Conservation (phyloP, 2,797 vertebrate genomes). For the Smutsia temminckii region DNA sequence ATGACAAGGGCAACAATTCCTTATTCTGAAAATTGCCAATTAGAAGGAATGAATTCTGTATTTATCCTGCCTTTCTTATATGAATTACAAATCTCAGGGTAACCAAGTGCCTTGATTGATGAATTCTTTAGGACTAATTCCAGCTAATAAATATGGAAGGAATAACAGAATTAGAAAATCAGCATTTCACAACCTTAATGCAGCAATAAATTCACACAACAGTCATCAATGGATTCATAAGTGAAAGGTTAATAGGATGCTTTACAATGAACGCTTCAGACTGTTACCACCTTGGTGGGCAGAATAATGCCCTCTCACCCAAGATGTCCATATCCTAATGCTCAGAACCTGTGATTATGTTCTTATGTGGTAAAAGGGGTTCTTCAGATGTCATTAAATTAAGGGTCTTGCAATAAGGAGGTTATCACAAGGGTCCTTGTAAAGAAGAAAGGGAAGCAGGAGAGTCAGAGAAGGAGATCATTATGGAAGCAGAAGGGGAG, state of each 20-base stretch:
- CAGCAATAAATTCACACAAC: background rate
- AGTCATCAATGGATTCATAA: background rate
- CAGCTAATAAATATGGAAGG: background rate
- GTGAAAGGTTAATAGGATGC: background rate
- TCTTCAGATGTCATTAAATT: background rate
- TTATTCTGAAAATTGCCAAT: background rate
- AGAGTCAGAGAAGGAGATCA: background rate
- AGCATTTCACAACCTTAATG: slow-evolving; percentile 19
- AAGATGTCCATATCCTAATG: background rate
- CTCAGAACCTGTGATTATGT: background rate
- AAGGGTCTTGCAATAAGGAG: background rate
- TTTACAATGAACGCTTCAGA: background rate
- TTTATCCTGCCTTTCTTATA: background rate
- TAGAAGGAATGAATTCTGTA: background rate
- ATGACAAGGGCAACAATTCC: background rate
- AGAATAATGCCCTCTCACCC: background rate
- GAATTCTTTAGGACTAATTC: slow-evolving; percentile 25
- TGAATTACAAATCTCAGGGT: slow-evolving; percentile 24
- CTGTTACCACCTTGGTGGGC: background rate
- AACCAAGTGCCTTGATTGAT: background rate
- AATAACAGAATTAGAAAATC: slow-evolving; percentile 42
- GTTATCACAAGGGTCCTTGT: background rate
- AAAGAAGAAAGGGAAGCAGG: background rate
- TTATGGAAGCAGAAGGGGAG: background rate
- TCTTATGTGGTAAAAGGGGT: background rate